These are phyloP conservation scores for Syrmaticus mikado DNA, from an alignment of 2,113 vertebrate species.

Conservation along the genomic window DNA sequence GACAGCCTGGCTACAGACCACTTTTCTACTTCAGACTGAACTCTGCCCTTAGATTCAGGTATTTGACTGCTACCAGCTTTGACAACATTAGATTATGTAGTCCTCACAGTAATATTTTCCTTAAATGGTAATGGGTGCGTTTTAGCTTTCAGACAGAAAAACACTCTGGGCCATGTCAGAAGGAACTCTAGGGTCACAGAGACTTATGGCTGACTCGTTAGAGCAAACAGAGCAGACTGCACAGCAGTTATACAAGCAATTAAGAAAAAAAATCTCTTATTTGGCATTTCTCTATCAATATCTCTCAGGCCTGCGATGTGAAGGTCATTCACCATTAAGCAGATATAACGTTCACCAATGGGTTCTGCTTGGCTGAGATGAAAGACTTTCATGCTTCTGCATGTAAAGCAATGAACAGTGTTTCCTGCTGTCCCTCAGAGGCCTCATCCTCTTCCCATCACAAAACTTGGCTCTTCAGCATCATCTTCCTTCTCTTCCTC, in stretches of 20 bases:
- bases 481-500: conserved; percentile 78
- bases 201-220: conserved; percentile 36
- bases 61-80: conserved; percentile 1
- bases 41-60: conserved; percentile 2
- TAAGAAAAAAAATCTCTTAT: conserved; percentile 15
- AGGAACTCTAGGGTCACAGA: conserved; percentile 5
- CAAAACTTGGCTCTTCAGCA: conserved; percentile 72
- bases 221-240: conserved; percentile 50
- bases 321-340: conserved; percentile 15
- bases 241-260: conserved; percentile 42
- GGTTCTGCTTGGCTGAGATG: conserved; percentile 42
- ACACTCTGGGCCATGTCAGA: neutral
- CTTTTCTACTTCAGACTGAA: conserved; percentile 54
- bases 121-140: conserved; percentile 47
- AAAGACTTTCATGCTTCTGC: conserved; percentile 42
- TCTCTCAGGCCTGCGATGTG: neutral
- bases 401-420: conserved; percentile 34
- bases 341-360: conserved; percentile 41
- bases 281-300: conserved; percentile 40
- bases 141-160: conserved; percentile 58
- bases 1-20: conserved; percentile 62
- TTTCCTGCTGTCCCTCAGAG: neutral
- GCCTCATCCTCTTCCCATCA: conserved; percentile 72
- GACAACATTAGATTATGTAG: conserved; percentile 7
- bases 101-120: conserved; percentile 56